Conservation (phyloP, 2,797 vertebrate species). For the Takifugu ocellatus region DNA sequence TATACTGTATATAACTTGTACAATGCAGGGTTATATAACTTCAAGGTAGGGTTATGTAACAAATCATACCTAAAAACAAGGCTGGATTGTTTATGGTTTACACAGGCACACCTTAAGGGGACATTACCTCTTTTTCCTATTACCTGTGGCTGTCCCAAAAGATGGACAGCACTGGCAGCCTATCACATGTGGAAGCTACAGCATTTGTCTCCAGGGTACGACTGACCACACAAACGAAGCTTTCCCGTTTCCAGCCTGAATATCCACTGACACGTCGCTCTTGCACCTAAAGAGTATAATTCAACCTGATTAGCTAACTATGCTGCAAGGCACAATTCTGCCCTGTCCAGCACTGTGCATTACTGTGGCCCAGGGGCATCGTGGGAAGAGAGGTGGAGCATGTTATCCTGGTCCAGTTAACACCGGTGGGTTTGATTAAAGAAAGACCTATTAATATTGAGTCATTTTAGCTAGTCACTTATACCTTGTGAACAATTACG, state of each 20-base stretch:
- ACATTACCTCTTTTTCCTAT: conserved; percentile 21
- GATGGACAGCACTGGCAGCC: conserved; percentile 51
- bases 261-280: conserved; percentile 66
- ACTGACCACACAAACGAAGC: conserved; percentile 66
- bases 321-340: conserved; percentile 79
- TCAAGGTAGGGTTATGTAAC: conserved; percentile 15
- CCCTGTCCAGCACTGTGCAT: conserved; percentile 74
- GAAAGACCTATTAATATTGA: conserved; percentile 8
- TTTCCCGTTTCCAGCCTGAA: conserved; percentile 64
- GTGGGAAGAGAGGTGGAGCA: conserved; percentile 38
- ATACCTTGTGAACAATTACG: neutral
- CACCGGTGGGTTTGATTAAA: conserved; percentile 44
- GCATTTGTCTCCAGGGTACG: conserved; percentile 66
- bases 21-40: conserved; percentile 19
- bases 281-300: conserved; percentile 68
- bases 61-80: too few relatives aligned
- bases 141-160: conserved; percentile 58
- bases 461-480: conserved; percentile 1
- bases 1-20: conserved; percentile 1
- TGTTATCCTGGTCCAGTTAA: conserved; percentile 71
- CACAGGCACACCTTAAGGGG: neutral
- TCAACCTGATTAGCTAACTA: conserved; percentile 77
- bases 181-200: conserved; percentile 50
- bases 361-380: conserved; percentile 63
- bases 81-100: neutral